Percentiles rank a stretch among this genome's conserved stretches.
Conservation (phyloP, 1,140 invertebrate genomes). For the Camponotus vicinus region DNA sequence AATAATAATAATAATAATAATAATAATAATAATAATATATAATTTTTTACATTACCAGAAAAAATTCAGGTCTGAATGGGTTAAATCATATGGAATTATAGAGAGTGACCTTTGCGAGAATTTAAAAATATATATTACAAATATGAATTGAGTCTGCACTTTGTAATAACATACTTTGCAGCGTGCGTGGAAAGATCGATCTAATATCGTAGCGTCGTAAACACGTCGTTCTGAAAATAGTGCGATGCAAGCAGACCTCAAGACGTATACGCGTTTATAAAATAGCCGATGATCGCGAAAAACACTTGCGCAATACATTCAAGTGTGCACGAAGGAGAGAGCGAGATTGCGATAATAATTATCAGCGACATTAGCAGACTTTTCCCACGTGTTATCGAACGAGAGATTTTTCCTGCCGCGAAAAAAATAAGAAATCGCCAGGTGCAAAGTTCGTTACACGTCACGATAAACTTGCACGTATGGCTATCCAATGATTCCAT, state of each 20-base stretch:
- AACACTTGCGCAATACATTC: slow-evolving; percentile 22
- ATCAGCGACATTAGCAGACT: neutral
- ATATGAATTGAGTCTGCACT: neutral
- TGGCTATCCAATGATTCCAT: slow-evolving; percentile 3
- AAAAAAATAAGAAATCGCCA: neutral
- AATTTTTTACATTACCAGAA: too few species aligned
- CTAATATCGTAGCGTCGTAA: neutral
- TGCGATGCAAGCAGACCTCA: neutral
- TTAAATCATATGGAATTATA: neutral
- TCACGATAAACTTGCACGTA: neutral
- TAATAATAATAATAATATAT: too few species aligned
- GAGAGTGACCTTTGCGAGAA: neutral
- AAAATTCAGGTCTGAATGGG: too few species aligned
- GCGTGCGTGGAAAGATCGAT: neutral
- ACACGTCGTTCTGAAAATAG: slow-evolving; percentile 1
- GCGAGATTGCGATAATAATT: slow-evolving; percentile 16
- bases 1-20: too few species aligned
- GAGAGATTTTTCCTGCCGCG: neutral
- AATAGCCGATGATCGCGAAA: slow-evolving; percentile 22
- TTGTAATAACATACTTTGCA: neutral
- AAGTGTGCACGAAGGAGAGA: slow-evolving; percentile 4
- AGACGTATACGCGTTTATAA: neutral
- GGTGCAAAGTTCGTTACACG: slow-evolving; percentile 6
- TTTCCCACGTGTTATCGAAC: neutral
- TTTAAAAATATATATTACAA: neutral